Conservation (phyloP, 2,888 invertebrate species). For the Graphium colonna region DNA sequence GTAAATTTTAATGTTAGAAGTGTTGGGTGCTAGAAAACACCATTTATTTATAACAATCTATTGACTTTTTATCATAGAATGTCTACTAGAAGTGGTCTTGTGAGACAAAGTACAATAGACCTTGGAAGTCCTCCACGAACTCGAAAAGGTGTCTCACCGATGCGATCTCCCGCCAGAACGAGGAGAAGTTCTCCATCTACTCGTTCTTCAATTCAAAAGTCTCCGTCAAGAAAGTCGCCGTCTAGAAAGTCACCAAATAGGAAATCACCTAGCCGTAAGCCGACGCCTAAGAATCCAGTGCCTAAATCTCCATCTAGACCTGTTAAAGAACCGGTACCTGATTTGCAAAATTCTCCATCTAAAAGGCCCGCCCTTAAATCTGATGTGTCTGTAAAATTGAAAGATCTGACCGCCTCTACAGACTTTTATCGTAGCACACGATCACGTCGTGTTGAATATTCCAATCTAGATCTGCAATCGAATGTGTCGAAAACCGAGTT, state of each 20-base stretch:
- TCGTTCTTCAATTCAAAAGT: conserved; percentile 35
- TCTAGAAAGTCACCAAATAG: conserved; percentile 72
- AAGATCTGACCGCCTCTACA: conserved; percentile 45
- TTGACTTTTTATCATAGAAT: conserved; percentile 43
- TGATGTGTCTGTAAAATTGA: conserved; percentile 39
- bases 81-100: conserved; percentile 69
- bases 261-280: conserved; percentile 66
- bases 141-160: conserved; percentile 61
- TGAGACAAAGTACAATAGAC: conserved; percentile 52
- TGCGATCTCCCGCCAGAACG: conserved; percentile 68
- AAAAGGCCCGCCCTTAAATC: conserved; percentile 54
- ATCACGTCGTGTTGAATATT: conserved; percentile 57
- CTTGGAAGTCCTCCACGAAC: conserved; percentile 56
- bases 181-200: conserved; percentile 61
- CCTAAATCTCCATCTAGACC: conserved; percentile 68
- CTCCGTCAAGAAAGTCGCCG: conserved; percentile 72
- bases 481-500: conserved; percentile 37
- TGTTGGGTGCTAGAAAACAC: conserved; percentile 39
- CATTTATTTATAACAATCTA: conserved; percentile 8
- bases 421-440: conserved; percentile 50
- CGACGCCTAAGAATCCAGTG: conserved; percentile 63
- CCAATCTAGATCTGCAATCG: conserved; percentile 51
- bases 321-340: conserved; percentile 43
- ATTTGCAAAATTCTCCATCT: conserved; percentile 42
- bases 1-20: conserved; percentile 60